Evolutionary conservation across 2,888 invertebrate genomes (phyloP).

Genomic region (Spicauda simplicius): DNA sequence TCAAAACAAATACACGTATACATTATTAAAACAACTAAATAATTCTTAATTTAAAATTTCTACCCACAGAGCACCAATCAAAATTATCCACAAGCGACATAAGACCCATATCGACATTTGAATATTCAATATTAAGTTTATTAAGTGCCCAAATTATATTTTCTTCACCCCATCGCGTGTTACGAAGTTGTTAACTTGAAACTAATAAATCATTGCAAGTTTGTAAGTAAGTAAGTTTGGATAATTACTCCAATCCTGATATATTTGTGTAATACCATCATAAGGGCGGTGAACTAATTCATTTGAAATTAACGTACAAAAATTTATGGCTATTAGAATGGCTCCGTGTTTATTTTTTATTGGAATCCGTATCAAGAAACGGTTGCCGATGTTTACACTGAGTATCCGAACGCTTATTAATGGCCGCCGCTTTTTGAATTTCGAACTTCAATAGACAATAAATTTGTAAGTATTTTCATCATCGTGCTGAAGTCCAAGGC

Average conservation of each 20-base stretch:
- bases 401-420: constrained; percentile 5
- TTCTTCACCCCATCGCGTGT: constrained; percentile 61
- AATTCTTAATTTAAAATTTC: too few relatives aligned
- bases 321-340: constrained; percentile 50
- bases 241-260: constrained; percentile 63
- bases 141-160: constrained; percentile 28
- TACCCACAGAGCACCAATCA: too few relatives aligned
- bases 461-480: background rate
- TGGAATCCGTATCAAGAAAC: constrained; percentile 2
- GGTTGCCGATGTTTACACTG: constrained; percentile 3
- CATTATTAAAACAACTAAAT: too few relatives aligned
- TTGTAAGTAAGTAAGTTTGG: constrained; percentile 50
- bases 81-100: too few relatives aligned
- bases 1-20: too few relatives aligned
- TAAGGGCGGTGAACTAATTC: constrained; percentile 52
- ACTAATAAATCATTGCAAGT: constrained; percentile 67
- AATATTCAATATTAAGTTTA: constrained; percentile 32
- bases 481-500: too few relatives aligned
- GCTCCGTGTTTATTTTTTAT: constrained; percentile 37
- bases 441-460: background rate
- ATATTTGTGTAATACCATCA: constrained; percentile 70
- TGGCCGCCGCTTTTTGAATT: constrained; percentile 10
- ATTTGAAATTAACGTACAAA: constrained; percentile 54
- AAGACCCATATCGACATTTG: background rate
- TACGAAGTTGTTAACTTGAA: constrained; percentile 54